Base-by-base conservation (phyloP, 2,797 vertebrate species). In the Cheirogaleus major region DNA sequence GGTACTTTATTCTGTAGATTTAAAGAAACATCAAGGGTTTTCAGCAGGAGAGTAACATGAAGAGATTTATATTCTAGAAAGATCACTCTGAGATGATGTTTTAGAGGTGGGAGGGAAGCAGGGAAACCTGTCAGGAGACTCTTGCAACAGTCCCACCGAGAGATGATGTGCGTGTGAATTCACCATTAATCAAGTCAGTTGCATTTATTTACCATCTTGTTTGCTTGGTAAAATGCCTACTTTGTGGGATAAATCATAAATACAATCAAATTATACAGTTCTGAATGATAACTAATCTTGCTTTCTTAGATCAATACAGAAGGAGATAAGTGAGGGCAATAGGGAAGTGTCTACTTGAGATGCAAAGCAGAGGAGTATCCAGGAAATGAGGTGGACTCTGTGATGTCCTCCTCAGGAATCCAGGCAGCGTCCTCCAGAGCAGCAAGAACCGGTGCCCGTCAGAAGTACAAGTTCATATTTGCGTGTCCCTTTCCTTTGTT, bases 401-500 rank as follows among this genome's bases (percentile, higher is more conserved):
- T 9, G 30, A 17, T 72, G 73, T 20, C 38, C 6, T 4, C n/a
- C 55, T 89, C 0, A 22, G 89, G 67, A 92, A 48, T 41, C 81
- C 2, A 41, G 48, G 27, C 25, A 2, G 3, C 6, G 48, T 27
- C 61, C 15, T 76, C 22, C 35, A 38, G 41, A 94, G 48, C 1
- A 63, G 59, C 52, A 63, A 18, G 70, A 38, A 45, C n/a, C 9
- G 2, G 35, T 50, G 27, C 75, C 27, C 1, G 0, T 63, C 45
- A 83, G 70, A 93, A 82, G 52, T 10, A 48, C 72, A 59, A 61
- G 79, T 52, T 72, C 76, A 2, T 61, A 57, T 92, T 94, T 96
- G 89, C 76, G 81, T 57, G 82, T 73, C 82, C 45, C 72, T 57
- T 89, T 76, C 55, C 81, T 96, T 38, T 83, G 72, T 67, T 92